Evolutionary conservation across 2,888 invertebrate genomes (phyloP).

Genomic region (Caenorhabditis sp.): DNA sequence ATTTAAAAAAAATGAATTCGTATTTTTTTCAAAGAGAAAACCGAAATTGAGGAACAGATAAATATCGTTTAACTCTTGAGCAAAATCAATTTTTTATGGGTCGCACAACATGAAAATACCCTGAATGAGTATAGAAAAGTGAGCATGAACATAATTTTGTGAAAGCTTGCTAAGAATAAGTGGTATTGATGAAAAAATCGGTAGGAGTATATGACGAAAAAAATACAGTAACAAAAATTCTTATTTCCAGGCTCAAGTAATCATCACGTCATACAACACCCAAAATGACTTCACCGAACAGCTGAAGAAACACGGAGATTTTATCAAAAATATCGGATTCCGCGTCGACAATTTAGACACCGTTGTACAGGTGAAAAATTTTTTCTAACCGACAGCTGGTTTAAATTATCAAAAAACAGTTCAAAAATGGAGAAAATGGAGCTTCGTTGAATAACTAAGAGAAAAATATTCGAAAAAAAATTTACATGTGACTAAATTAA

Average conservation of each 20-base stretch:
- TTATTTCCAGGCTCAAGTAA: conserved; percentile 82
- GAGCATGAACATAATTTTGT: too few relatives aligned
- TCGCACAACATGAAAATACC: too few relatives aligned
- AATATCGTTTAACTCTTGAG: too few relatives aligned
- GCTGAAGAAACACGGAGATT: conserved; percentile 89
- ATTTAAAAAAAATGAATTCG: too few relatives aligned
- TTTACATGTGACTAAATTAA: background rate
- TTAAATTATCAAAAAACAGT: background rate
- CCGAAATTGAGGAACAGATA: too few relatives aligned
- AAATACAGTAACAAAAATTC: background rate
- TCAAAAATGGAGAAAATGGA: conserved; percentile 5
- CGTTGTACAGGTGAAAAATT: conserved; percentile 77
- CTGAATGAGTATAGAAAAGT: too few relatives aligned
- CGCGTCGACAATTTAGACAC: conserved; percentile 88
- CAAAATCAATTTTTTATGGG: too few relatives aligned
- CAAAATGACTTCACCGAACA: conserved; percentile 78
- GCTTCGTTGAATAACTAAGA: background rate
- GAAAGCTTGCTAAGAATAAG: too few relatives aligned
- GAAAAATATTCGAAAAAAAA: background rate
- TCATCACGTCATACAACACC: conserved; percentile 87
- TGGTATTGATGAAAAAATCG: too few relatives aligned
- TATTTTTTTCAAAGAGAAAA: too few relatives aligned
- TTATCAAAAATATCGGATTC: conserved; percentile 93
- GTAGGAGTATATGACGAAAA: too few relatives aligned
- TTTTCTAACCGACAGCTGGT: background rate